A percentile compares a stretch with the other conserved stretches of the same genome.
Evolutionary conservation across 2,797 vertebrate genomes (phyloP).

Genomic region (Crypturellus tataupa): DNA sequence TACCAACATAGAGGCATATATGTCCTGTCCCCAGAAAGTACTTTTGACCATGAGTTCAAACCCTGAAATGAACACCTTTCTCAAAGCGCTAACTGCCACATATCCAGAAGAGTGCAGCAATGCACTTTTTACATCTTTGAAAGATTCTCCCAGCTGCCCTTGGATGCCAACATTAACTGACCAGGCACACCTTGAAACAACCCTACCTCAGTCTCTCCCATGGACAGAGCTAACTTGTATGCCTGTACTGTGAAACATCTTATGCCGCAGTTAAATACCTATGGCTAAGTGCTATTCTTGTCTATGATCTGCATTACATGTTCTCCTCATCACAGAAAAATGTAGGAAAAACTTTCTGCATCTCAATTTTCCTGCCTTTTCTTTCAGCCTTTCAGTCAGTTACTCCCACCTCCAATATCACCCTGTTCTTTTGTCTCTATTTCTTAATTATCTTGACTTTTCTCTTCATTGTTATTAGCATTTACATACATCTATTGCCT

Average conservation of each 20-base stretch:
- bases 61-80: not conserved
- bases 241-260: not conserved
- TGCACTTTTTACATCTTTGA: not conserved
- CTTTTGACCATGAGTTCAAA: not conserved
- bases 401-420: conserved; percentile 45
- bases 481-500: conserved; percentile 33
- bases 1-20: not conserved
- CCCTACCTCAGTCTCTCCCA: not conserved
- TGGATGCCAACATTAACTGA: not conserved
- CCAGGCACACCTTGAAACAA: not conserved
- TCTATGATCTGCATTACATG: not conserved
- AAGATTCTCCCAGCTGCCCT: not conserved
- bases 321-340: not conserved
- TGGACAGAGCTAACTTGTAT: not conserved
- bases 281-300: not conserved
- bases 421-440: conserved; percentile 47
- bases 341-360: not conserved
- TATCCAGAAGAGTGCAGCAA: not conserved
- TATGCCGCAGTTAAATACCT: not conserved
- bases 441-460: conserved; percentile 59
- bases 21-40: not conserved
- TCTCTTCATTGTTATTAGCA: conserved; percentile 34
- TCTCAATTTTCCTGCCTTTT: not conserved
- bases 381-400: conserved; percentile 43
- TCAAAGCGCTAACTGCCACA: not conserved